Conservation (phyloP, 2,113 vertebrate genomes). For the Oenanthe oenanthe region DNA sequence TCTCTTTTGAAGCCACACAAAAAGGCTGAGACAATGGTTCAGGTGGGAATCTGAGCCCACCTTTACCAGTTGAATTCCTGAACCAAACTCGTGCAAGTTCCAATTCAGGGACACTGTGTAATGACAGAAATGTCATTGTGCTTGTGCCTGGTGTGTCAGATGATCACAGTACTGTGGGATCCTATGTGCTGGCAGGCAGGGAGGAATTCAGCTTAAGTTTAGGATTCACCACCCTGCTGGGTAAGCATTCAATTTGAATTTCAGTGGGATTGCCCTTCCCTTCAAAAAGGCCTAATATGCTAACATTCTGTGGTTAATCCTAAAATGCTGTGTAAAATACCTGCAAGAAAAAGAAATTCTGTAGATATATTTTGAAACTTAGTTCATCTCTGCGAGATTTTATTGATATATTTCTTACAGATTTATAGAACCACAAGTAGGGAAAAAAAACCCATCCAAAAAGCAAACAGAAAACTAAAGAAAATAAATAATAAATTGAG, state of each 20-base stretch:
- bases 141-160: not conserved
- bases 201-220: not conserved
- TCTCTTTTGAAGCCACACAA: not conserved
- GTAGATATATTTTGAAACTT: not conserved
- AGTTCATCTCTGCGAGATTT: not conserved
- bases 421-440: not conserved
- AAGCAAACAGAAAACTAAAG: not conserved
- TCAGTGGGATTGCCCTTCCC: not conserved
- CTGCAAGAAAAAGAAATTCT: not conserved
- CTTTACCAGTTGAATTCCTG: conserved; percentile 17
- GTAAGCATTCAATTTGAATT: not conserved
- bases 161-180: not conserved
- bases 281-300: not conserved
- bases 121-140: not conserved
- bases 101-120: not conserved
- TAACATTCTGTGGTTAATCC: not conserved
- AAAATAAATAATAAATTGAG: not conserved
- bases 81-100: not conserved
- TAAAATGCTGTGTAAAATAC: not conserved
- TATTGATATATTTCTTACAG: not conserved
- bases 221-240: not conserved
- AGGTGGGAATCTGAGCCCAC: conserved; percentile 11
- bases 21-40: conserved; percentile 1
- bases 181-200: not conserved
- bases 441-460: not conserved